Percentiles rank a stretch among this genome's conserved stretches.
These are phyloP conservation scores for Bombus vancouverensis DNA, from an alignment of 1,140 invertebrate genomes.

Conservation along the genomic window DNA sequence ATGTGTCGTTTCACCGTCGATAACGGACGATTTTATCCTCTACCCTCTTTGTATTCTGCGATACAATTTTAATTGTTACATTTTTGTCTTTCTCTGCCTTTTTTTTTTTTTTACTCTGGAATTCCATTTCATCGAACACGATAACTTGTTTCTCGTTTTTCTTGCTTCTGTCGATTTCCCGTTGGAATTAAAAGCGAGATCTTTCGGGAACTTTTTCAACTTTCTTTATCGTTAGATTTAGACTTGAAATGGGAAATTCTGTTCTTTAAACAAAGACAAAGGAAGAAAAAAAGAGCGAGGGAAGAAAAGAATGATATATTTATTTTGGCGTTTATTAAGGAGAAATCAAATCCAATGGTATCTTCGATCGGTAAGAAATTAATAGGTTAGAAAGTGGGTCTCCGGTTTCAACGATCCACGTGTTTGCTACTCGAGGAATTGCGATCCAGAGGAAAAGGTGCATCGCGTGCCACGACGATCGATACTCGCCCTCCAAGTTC, in stretches of 20 bases:
- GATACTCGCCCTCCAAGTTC: constrained; percentile 40
- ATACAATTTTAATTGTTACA: not conserved
- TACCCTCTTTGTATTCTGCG: not conserved
- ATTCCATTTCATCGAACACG: no score
- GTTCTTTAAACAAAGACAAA: not conserved
- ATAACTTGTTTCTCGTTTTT: not conserved
- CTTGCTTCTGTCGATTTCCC: not conserved
- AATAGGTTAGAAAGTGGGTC: constrained; percentile 14
- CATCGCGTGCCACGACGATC: constrained; percentile 26
- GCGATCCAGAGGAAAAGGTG: constrained; percentile 12
- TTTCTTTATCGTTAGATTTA: no score
- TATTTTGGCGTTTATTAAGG: not conserved
- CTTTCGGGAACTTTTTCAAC: no score
- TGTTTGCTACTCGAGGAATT: not conserved
- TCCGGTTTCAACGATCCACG: constrained; percentile 24
- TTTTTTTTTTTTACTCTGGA: no score
- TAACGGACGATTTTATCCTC: not conserved
- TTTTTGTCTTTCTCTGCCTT: no score
- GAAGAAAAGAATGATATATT: not conserved
- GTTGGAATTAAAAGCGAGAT: no score
- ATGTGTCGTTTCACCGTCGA: not conserved
- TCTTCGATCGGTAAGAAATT: not conserved
- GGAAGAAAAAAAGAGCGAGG: no score
- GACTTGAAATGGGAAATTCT: no score
- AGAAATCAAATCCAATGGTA: not conserved